Conservation (phyloP, 2,113 vertebrate species). For the Chloebia gouldiae region DNA sequence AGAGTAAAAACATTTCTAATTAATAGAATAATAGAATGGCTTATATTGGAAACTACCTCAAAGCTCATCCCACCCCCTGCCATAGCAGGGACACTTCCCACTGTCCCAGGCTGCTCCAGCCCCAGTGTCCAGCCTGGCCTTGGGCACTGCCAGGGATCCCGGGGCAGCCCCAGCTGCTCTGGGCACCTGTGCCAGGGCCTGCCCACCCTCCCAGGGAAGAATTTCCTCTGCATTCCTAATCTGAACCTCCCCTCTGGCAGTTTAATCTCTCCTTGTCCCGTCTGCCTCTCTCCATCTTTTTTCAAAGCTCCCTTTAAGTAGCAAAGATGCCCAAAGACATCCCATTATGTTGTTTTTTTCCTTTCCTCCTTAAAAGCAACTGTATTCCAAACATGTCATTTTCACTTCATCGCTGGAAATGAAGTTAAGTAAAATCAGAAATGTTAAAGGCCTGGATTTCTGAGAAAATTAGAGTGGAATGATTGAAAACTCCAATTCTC, state of each 20-base stretch:
- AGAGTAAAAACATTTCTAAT: neutral
- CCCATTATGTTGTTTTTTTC: neutral
- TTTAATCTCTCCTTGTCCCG: neutral
- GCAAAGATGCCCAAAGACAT: neutral
- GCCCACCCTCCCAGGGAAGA: fast-evolving
- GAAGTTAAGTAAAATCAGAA: conserved; percentile 13
- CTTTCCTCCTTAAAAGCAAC: neutral
- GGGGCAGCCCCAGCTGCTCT: neutral
- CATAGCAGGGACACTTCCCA: neutral
- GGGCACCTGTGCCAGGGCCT: neutral
- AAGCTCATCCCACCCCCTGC: neutral
- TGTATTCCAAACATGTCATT: neutral
- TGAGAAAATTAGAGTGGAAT: neutral
- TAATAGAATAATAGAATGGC: neutral
- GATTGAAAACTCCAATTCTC: conserved; percentile 3
- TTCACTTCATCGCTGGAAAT: neutral
- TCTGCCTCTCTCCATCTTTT: neutral
- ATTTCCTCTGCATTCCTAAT: neutral
- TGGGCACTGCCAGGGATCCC: neutral
- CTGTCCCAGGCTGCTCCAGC: no score
- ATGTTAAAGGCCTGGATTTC: neutral
- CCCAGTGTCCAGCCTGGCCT: neutral
- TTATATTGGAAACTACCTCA: neutral
- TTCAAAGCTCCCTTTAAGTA: neutral
- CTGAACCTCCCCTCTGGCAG: neutral